phyloP scores from a whole-genome alignment of 2,797 vertebrate species.

The Alcedo quadribrachys region DNA sequence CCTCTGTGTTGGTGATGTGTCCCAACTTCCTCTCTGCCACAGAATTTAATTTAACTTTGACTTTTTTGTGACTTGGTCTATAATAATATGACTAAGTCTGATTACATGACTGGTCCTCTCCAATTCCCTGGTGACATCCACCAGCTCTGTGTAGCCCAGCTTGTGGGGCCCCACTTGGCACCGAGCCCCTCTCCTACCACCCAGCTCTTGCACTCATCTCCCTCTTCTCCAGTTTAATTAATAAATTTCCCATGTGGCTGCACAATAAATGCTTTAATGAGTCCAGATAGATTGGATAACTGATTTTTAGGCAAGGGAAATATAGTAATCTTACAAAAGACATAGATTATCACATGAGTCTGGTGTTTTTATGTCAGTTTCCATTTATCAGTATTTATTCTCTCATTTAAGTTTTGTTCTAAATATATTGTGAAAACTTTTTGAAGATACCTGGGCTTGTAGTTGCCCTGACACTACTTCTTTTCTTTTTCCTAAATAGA shows the following conservation, averaged over 20 bases:
- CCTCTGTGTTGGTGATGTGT: slow-evolving; percentile 11
- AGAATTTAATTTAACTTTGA: slow-evolving; percentile 68
- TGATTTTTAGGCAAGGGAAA: slow-evolving; percentile 67
- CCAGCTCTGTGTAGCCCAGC: background rate
- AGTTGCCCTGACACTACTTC: background rate
- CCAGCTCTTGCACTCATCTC: slow-evolving; percentile 32
- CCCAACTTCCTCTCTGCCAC: background rate
- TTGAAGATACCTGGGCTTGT: background rate
- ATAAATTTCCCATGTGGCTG: slow-evolving; percentile 61
- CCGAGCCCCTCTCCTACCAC: background rate
- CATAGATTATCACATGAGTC: slow-evolving; percentile 31
- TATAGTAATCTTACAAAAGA: slow-evolving; percentile 50
- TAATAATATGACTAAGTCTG: slow-evolving; percentile 62
- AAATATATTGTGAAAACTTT: background rate
- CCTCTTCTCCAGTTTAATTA: slow-evolving; percentile 64
- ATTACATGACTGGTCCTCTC: background rate
- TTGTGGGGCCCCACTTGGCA: background rate
- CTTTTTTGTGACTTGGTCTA: slow-evolving; percentile 52
- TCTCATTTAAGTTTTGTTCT: slow-evolving; percentile 24
- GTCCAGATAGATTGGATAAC: slow-evolving; percentile 54
- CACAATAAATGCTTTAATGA: slow-evolving; percentile 63
- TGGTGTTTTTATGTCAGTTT: background rate
- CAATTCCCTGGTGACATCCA: background rate
- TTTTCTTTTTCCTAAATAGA: background rate
- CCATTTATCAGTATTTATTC: slow-evolving; percentile 12